phyloP scores from a whole-genome alignment of 2,797 vertebrate genomes.

The Propithecus deckenii region DNA sequence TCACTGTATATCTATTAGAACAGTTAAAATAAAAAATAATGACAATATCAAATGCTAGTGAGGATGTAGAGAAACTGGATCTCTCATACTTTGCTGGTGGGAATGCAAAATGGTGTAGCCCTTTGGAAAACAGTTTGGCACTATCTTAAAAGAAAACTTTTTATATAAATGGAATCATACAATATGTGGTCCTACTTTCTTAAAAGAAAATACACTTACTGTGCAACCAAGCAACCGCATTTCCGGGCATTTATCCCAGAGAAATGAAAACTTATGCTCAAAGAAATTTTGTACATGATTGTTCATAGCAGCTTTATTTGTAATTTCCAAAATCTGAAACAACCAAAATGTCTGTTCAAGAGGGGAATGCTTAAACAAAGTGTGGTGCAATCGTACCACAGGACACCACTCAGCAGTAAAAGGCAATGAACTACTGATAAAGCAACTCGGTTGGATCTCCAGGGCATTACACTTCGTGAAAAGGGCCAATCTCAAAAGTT shows the following conservation, averaged over 20 bases:
- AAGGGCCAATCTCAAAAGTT: neutral
- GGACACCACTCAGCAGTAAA: neutral
- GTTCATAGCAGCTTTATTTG: constrained; percentile 7
- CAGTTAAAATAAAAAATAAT: neutral
- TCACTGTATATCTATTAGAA: neutral
- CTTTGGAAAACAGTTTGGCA: neutral
- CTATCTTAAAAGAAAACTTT: neutral
- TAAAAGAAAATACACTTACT: neutral
- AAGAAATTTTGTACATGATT: neutral
- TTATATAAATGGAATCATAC: neutral
- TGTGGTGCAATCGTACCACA: neutral
- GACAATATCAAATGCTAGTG: neutral
- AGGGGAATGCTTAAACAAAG: neutral
- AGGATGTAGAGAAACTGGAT: neutral
- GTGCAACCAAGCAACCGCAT: neutral
- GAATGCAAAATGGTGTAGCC: neutral
- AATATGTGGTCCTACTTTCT: neutral
- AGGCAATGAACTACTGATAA: neutral
- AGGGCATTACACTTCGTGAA: neutral
- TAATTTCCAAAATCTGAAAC: neutral
- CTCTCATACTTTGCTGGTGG: neutral
- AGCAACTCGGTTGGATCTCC: neutral
- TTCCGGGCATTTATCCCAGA: neutral
- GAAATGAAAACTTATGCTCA: neutral
- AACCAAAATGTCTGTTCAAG: neutral